phyloP scores from a whole-genome alignment of 2,888 invertebrate genomes.

The Meteorus colon region DNA sequence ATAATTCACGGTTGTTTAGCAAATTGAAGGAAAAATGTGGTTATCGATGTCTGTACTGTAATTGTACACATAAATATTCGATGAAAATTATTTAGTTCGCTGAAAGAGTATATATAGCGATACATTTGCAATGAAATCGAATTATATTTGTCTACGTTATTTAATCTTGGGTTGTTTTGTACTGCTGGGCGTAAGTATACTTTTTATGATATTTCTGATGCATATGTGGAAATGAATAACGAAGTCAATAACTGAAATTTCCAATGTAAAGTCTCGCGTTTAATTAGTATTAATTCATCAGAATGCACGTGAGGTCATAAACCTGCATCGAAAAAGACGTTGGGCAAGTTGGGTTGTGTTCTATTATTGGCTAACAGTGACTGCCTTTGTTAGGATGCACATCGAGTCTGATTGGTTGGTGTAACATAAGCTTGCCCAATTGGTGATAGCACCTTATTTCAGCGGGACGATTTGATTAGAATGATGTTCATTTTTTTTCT shows the following conservation, averaged over 20 bases:
- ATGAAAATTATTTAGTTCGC: neutral
- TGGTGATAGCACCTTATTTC: neutral
- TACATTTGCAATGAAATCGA: constrained; percentile 56
- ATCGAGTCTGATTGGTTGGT: neutral
- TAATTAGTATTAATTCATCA: neutral
- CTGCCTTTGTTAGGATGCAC: neutral
- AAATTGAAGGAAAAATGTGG: neutral
- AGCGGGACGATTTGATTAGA: neutral
- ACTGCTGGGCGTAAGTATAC: constrained; percentile 62
- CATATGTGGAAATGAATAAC: neutral
- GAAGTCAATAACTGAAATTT: neutral
- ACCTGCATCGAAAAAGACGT: neutral
- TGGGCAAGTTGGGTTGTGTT: neutral
- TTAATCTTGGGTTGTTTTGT: constrained; percentile 60
- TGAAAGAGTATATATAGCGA: constrained; percentile 27
- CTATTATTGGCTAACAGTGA: constrained; percentile 3
- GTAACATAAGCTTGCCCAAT: neutral
- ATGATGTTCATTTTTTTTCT: neutral
- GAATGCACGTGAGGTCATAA: neutral
- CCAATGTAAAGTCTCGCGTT: neutral
- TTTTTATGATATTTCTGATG: neutral
- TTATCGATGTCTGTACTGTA: neutral
- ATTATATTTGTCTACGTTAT: constrained; percentile 60
- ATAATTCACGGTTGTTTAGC: neutral
- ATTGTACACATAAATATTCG: neutral